These are phyloP conservation scores for Lytechinus variegatus DNA, from an alignment of 35 echinoderm and acorn worm genomes.

Conservation along the genomic window DNA sequence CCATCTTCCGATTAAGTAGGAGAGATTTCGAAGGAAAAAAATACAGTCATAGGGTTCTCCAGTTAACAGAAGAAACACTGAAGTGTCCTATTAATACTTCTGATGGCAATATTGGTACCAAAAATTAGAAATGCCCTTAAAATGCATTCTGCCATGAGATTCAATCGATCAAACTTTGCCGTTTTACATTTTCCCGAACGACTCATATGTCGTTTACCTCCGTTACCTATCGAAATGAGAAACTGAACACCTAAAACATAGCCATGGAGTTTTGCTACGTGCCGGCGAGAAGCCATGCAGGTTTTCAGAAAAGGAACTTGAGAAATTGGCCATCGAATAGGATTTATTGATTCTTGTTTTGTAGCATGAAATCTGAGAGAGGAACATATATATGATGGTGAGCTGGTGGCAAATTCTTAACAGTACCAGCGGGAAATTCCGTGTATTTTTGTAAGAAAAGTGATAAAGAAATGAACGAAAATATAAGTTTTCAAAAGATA, in stretches of 20 bases:
- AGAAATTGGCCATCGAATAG: not conserved
- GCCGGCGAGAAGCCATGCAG: not conserved
- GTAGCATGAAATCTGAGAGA: not conserved
- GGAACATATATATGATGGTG: not conserved
- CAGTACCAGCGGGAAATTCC: not conserved
- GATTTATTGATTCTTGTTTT: constrained; percentile 15
- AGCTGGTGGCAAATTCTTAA: not conserved
- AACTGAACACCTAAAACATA: constrained; percentile 19
- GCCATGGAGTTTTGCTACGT: not conserved
- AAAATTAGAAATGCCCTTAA: not conserved
- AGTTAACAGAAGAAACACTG: too few relatives aligned
- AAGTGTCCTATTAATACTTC: not conserved
- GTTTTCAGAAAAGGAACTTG: not conserved
- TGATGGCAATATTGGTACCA: not conserved
- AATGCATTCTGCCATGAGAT: not conserved
- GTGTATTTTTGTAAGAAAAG: not conserved
- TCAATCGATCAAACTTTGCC: not conserved
- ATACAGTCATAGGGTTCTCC: too few relatives aligned
- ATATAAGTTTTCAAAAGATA: not conserved
- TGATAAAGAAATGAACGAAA: not conserved
- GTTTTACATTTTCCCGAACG: not conserved
- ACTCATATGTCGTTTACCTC: constrained; percentile 1
- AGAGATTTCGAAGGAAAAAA: too few relatives aligned
- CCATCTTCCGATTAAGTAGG: too few relatives aligned
- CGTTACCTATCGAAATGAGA: not conserved